Evolutionary conservation across 2,888 invertebrate species (phyloP), one percentile per base, ranked within the genome.

Genomic region (Hypercompe scribonia): DNA sequence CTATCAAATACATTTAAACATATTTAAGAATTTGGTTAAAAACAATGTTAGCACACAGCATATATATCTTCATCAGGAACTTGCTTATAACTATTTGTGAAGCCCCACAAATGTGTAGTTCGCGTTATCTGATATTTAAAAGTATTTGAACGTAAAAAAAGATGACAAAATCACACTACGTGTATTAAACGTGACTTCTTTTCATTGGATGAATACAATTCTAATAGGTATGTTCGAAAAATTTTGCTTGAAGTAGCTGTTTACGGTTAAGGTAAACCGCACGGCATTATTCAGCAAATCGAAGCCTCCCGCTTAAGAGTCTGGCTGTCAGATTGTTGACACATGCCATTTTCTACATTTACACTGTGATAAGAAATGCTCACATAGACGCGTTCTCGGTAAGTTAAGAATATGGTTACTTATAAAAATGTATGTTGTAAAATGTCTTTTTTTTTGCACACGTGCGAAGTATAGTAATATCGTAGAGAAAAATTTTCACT

Each of bases 301-400:
- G 72, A 54, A 74, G 46, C 46, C 50, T 65, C 65, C 71, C 36
- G 5, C 18, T 61, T 31, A 74, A 70, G 50, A 78, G 78, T 79
- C 77, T 74, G 77, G 79, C 74, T 75, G 78, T 68, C 65, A 68
- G 68, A 68, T 71, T 87, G 84, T 87, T 88, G 85, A 86, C 83
- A 83, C 69, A 84, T 84, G 70, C 72, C 75, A 84, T 87, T 87
- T 77, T 82, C 79, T 77, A 78, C 73, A 77, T 76, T 81, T 76
- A 78, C 79, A 71, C 76, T 68, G 73, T 72, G 81, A 82, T 84
- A 81, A 81, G 81, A 81, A 80, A 79, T 81, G 80, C 69, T 78
- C 61, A 73, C 74, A 73, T 50, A 77, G 79, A 75, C 75, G 79
- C 70, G 72, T 71, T 78, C 54, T 68, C 72, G 69, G 66, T 73